Base-by-base conservation (phyloP, 2,888 invertebrate genomes). In the Aquatica leii region DNA sequence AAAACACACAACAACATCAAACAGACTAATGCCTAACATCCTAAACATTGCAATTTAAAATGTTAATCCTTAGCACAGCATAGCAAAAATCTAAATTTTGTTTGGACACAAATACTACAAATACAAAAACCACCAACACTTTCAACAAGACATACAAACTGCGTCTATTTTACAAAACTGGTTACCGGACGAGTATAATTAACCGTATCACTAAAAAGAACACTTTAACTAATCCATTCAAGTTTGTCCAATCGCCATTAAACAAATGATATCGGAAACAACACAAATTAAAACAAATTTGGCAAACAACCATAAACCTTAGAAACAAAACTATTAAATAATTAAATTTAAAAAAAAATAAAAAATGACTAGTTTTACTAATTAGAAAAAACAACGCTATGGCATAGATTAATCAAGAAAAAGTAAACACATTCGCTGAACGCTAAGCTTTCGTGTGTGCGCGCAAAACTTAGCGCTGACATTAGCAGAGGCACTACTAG, bases 271-370 rank as follows among this genome's bases (percentile, higher is more conserved):
- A 40, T 15, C 37, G 11, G 41, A 6, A 43, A 41, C n/a, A 54
- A 20, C 21, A 24, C 20, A 52, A 9, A 15, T 37, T 52, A 40
- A 35, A 35, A 52, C 37, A 41, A 54, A 54, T 41, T 9, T 54
- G 54, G 54, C 24, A 54, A 21, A 54, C 20, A 12, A 24, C 41
- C 11, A 24, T 20, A 41, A 41, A 41, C 24, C 24, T 20, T 37
- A 40, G 54, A 54, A 41, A 41, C 37, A 54, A 54, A 41, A 54
- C 54, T 9, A 54, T 15, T 43, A 54, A 54, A 41, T 14, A 24
- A 24, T 12, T 21, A n/a, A n/a, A n/a, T 54, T 31, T 21, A 41
- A 21, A 41, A 1, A 12, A 41, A 41, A 12, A 14, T 54, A 40
- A 21, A 24, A 43, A 41, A 54, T 24, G 41, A 54, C n/a, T 9